Percentiles rank a stretch among this genome's conserved stretches.
These are phyloP conservation scores for Melanophora roralis DNA, from an alignment of 2,888 invertebrate genomes.

Conservation along the genomic window DNA sequence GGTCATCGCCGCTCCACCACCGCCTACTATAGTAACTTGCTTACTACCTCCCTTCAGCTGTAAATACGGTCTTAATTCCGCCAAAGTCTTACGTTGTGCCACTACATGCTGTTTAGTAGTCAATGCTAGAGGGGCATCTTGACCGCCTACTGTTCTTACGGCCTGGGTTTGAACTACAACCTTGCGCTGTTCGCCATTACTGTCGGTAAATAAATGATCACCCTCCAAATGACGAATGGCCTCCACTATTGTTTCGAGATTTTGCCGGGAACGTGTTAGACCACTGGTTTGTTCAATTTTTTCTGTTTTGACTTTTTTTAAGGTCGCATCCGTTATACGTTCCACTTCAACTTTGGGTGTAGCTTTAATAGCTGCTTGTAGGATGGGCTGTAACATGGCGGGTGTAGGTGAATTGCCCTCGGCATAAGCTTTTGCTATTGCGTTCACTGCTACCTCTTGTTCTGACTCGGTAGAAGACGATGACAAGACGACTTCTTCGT, in stretches of 20 bases:
- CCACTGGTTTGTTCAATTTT: slow-evolving; percentile 71
- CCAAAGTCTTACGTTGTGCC: slow-evolving; percentile 78
- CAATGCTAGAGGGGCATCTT: slow-evolving; percentile 75
- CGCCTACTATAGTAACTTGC: slow-evolving; percentile 69
- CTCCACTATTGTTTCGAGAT: slow-evolving; percentile 98
- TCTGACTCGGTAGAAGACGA: slow-evolving; percentile 73
- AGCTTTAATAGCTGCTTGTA: slow-evolving; percentile 91
- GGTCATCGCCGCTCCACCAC: slow-evolving; percentile 67
- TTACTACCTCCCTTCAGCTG: slow-evolving; percentile 79
- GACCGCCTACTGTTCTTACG: slow-evolving; percentile 64
- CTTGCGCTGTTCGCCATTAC: slow-evolving; percentile 74
- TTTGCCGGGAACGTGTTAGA: slow-evolving; percentile 89
- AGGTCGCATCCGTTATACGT: slow-evolving; percentile 80
- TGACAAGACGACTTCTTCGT: slow-evolving; percentile 77
- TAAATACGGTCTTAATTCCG: slow-evolving; percentile 81
- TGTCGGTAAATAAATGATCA: slow-evolving; percentile 93
- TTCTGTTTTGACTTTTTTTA: slow-evolving; percentile 74
- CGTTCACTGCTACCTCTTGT: slow-evolving; percentile 74
- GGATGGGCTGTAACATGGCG: slow-evolving; percentile 80
- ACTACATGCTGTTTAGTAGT: slow-evolving; percentile 69
- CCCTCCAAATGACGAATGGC: slow-evolving; percentile 98
- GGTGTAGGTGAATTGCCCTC: slow-evolving; percentile 72
- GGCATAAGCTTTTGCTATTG: slow-evolving; percentile 74
- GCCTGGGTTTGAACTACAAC: slow-evolving; percentile 65
- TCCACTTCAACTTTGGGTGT: slow-evolving; percentile 89